Percentiles rank a stretch among this genome's conserved stretches.
Conservation (phyloP, 2,888 invertebrate species). For the Saturnia pavonia region DNA sequence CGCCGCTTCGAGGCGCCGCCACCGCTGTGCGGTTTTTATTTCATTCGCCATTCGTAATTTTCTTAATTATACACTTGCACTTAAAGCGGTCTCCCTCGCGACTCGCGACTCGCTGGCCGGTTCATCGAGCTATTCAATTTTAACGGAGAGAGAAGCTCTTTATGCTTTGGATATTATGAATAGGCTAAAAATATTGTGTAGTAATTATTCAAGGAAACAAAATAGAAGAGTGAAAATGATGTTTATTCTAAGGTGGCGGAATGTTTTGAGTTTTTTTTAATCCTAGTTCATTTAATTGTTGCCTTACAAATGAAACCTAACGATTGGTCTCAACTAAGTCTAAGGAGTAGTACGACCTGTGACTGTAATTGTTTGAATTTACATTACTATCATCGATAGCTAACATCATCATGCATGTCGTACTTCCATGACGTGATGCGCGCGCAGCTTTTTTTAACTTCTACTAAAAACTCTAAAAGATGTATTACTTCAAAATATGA, state of each 20-base stretch:
- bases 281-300: too few species aligned
- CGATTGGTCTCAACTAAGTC: too few species aligned
- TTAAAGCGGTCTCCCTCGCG: not conserved
- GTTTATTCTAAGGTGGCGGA: not conserved
- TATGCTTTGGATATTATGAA: not conserved
- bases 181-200: not conserved
- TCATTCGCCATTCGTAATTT: conserved; percentile 54
- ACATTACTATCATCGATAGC: too few species aligned
- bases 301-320: too few species aligned
- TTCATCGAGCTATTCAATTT: not conserved
- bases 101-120: not conserved
- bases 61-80: conserved; percentile 56
- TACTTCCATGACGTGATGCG: too few species aligned
- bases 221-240: not conserved
- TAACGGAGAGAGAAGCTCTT: conserved; percentile 20
- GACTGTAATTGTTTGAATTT: too few species aligned
- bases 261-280: too few species aligned
- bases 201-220: not conserved
- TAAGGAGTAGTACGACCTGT: too few species aligned
- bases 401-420: too few species aligned
- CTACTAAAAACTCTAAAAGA: too few species aligned
- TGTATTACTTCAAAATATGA: too few species aligned
- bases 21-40: conserved; percentile 40
- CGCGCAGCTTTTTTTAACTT: too few species aligned
- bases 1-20: not conserved